Base-by-base conservation (phyloP, 2,797 vertebrate species). In the Microctenopoma stevenorrisi region DNA sequence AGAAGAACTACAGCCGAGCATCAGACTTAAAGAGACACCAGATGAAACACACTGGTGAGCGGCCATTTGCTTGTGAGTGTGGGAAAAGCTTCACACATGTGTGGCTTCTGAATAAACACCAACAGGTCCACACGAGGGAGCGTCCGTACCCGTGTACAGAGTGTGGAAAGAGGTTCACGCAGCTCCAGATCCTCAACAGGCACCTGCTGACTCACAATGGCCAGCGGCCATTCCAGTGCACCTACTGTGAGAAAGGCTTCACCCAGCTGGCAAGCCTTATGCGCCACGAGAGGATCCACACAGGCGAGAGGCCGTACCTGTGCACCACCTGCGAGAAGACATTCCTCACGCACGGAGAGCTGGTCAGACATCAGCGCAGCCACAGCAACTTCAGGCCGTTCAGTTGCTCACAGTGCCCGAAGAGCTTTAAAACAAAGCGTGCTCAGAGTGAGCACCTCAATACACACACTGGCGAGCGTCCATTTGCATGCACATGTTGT, bases 111-210 rank as follows among this genome's bases (percentile, higher is more conserved):
- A 90, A 89, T 35, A 91, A 91, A 42, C 91, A 92, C 68, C 78
- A 40, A 38, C 87, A 80, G 67, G 77, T 87, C 58, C 91, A 93
- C 77, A 80, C 56, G 52, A 69, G 67, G 53, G 88, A 91, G 65
- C 84, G 87, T 3, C 83, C 74, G 0, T 82, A 86, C 66, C 76
- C 83, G 0, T 92, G 90, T 22, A 2, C 69, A 0, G 68, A 87
- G 46, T 93, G 92, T 0, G 89, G 84, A 4, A 91, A 90, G 66
- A 91, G 84, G 68, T 93, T 93, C 81, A 87, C 81, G 0, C 90
- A 91, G 53, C 81, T 88, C 5, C 88, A 88, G 67, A 89, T 87
- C 66, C 88, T 93, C 0, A 89, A 81, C 66, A 68, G 88, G 1
- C 93, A 94, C 67, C 75, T 73, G 50, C 74, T 90, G 63, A 91